These are phyloP conservation scores for Zaprionus davidi DNA, from an alignment of 1,140 invertebrate species.

Conservation along the genomic window DNA sequence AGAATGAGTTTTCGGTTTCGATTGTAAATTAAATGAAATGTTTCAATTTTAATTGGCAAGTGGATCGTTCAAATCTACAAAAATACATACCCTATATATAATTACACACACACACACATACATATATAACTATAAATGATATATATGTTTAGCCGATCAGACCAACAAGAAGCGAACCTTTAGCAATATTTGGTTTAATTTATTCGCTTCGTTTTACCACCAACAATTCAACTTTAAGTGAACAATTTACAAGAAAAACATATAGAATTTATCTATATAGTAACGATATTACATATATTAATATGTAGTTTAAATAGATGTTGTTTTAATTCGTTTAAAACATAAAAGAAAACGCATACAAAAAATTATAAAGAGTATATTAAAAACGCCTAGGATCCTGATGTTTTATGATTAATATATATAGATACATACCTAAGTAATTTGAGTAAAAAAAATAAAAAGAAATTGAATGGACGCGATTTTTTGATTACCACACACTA, in stretches of 20 bases:
- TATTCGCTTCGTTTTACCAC: slow-evolving; percentile 40
- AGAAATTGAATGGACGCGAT: slow-evolving; percentile 27
- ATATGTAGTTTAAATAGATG: slow-evolving; percentile 63
- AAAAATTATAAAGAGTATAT: slow-evolving; percentile 41
- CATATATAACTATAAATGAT: slow-evolving; percentile 3
- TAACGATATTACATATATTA: slow-evolving; percentile 37
- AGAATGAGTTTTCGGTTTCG: slow-evolving; percentile 62
- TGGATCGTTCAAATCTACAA: slow-evolving; percentile 9
- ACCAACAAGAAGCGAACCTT: slow-evolving; percentile 43
- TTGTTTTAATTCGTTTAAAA: slow-evolving; percentile 76
- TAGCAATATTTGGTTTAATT: slow-evolving; percentile 36
- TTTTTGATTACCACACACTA: slow-evolving; percentile 68
- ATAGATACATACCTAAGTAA: slow-evolving; percentile 53
- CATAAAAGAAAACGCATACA: slow-evolving; percentile 32
- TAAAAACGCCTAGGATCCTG: slow-evolving; percentile 31
- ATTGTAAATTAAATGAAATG: slow-evolving; percentile 69
- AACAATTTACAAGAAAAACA: slow-evolving; percentile 38
- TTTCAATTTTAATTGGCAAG: slow-evolving; percentile 26
- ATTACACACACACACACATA: slow-evolving; percentile 7
- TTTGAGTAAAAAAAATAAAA: slow-evolving; percentile 32
- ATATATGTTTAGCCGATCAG: slow-evolving; percentile 16
- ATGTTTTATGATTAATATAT: slow-evolving; percentile 64
- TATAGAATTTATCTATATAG: slow-evolving; percentile 23
- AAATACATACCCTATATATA: slow-evolving; percentile 42
- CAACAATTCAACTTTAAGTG: slow-evolving; percentile 51